A percentile compares a stretch with the other conserved stretches of the same genome.
phyloP scores from a whole-genome alignment of 2,113 vertebrate species.

The Saimiri boliviensis region DNA sequence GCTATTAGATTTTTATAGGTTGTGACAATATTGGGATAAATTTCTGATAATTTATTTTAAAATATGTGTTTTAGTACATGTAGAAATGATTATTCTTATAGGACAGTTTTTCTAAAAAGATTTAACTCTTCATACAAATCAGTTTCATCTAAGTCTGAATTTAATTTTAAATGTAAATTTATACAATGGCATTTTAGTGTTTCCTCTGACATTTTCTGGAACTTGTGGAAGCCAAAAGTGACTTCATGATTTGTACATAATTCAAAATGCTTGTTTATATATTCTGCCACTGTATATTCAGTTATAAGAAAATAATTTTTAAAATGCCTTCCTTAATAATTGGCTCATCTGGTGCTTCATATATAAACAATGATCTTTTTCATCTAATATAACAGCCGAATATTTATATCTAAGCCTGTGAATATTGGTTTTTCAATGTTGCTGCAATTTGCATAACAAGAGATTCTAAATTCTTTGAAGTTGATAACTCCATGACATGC shows the following conservation, averaged over 20 bases:
- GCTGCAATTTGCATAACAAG: background rate
- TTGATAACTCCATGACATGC: background rate
- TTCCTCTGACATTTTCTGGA: background rate
- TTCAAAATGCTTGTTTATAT: background rate
- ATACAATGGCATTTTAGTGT: background rate
- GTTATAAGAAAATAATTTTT: slow-evolving; percentile 1
- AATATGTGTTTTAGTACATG: background rate
- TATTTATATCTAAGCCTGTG: background rate
- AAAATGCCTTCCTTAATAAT: background rate
- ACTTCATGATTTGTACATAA: background rate
- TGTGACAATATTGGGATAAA: background rate
- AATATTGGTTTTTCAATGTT: background rate
- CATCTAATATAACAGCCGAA: background rate
- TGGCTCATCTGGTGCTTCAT: background rate
- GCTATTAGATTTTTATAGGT: background rate
- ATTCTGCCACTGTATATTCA: background rate
- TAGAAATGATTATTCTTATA: background rate
- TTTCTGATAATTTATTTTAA: background rate
- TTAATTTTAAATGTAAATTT: slow-evolving; percentile 20
- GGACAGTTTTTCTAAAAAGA: background rate
- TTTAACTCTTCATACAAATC: background rate
- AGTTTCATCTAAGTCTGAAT: background rate
- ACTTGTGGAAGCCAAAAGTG: background rate
- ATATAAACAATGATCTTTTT: background rate
- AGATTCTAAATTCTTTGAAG: background rate